phyloP scores from a whole-genome alignment of 2,888 invertebrate genomes.

The Aproaerema taeniolella region DNA sequence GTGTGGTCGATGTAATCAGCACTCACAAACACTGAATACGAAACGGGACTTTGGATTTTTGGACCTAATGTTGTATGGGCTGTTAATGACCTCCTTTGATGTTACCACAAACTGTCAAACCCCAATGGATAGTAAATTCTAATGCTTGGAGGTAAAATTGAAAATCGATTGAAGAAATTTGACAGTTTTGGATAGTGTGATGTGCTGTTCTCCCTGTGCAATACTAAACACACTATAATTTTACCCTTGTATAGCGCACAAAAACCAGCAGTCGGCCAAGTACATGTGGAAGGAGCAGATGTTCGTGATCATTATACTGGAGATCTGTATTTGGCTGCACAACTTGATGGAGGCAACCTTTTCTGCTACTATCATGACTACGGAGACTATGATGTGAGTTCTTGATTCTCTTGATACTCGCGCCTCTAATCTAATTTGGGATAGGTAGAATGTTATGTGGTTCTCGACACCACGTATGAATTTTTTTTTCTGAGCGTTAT shows the following conservation, averaged over 20 bases:
- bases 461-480: neutral
- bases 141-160: too few relatives aligned
- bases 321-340: conserved; percentile 47
- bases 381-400: conserved; percentile 43
- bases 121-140: too few relatives aligned
- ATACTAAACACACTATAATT: neutral
- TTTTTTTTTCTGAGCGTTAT: neutral
- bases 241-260: neutral
- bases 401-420: neutral
- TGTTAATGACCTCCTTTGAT: too few relatives aligned
- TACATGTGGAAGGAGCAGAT: neutral
- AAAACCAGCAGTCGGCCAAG: neutral
- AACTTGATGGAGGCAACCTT: conserved; percentile 57
- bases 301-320: conserved; percentile 34
- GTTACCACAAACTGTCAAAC: too few relatives aligned
- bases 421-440: neutral
- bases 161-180: neutral
- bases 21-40: too few relatives aligned
- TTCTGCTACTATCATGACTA: conserved; percentile 61
- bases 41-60: too few relatives aligned
- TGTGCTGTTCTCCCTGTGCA: neutral
- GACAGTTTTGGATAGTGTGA: neutral
- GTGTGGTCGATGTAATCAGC: too few relatives aligned
- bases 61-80: too few relatives aligned
- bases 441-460: neutral